A percentile compares a stretch with the other conserved stretches of the same genome.
Conservation (phyloP, 1,140 invertebrate species). For the Drosophila persimilis region DNA sequence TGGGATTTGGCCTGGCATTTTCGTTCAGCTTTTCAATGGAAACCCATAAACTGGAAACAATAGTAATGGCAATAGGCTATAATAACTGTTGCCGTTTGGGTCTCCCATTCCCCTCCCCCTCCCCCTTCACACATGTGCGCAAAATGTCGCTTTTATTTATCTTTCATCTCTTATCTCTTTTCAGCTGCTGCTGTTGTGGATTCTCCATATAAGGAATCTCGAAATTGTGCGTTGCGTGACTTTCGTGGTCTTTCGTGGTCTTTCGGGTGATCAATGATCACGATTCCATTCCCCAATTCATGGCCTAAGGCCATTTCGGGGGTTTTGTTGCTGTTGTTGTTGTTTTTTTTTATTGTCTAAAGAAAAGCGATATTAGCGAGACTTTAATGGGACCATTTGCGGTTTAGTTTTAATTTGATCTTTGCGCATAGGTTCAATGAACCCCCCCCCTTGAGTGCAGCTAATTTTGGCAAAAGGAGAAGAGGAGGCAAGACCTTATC, state of each 20-base stretch:
- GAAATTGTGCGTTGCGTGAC: slow-evolving; percentile 13
- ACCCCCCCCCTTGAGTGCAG: slow-evolving; percentile 11
- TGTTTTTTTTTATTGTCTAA: slow-evolving; percentile 24
- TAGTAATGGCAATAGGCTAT: slow-evolving; percentile 11
- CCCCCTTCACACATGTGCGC: slow-evolving; percentile 13
- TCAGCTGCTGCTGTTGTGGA: slow-evolving; percentile 8
- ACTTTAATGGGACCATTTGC: slow-evolving; percentile 31
- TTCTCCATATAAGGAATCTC: slow-evolving; percentile 42
- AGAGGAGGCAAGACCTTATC: neutral
- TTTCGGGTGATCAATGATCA: slow-evolving; percentile 47
- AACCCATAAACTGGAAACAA: slow-evolving; percentile 28
- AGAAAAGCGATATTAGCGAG: slow-evolving; percentile 51
- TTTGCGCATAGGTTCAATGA: slow-evolving; percentile 40
- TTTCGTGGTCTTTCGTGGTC: slow-evolving; percentile 5
- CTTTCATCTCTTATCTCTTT: slow-evolving; percentile 26
- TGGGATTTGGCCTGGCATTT: slow-evolving; percentile 37
- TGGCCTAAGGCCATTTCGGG: slow-evolving; percentile 26
- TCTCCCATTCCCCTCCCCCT: no score
- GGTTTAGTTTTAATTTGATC: slow-evolving; percentile 22
- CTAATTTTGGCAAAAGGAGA: slow-evolving; percentile 12
- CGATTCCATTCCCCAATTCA: slow-evolving; percentile 12
- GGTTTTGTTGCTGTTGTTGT: neutral
- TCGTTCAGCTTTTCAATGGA: slow-evolving; percentile 39
- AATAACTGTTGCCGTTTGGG: slow-evolving; percentile 2
- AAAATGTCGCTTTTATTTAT: slow-evolving; percentile 53